Evolutionary conservation across 2,888 invertebrate species (phyloP).

Genomic region (Eretmocerus hayati): DNA sequence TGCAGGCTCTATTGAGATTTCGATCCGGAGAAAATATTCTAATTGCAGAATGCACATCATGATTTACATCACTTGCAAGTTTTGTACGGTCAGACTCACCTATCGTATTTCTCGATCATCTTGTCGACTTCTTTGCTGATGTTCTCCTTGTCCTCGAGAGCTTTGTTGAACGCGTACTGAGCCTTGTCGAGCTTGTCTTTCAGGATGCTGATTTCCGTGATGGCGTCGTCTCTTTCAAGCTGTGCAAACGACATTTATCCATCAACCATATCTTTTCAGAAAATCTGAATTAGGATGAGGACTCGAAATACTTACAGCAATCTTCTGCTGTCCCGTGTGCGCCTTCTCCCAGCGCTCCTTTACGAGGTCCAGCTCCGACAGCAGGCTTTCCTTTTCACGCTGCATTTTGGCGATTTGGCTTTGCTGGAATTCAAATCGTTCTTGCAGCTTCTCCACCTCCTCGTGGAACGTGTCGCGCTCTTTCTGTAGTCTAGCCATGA

Average conservation of each 20-base stretch:
- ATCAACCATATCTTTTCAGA: too few relatives aligned
- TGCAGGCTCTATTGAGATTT: too few relatives aligned
- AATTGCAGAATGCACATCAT: too few relatives aligned
- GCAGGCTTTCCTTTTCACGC: constrained; percentile 76
- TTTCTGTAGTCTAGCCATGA: constrained; percentile 75
- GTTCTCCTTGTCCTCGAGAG: constrained; percentile 79
- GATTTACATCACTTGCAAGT: not conserved
- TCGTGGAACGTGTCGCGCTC: constrained; percentile 78
- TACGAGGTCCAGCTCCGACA: constrained; percentile 78
- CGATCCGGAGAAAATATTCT: not conserved
- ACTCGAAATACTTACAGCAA: constrained; percentile 55
- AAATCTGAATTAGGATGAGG: not conserved
- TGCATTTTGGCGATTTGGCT: constrained; percentile 76
- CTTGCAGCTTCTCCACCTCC: constrained; percentile 74
- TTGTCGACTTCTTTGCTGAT: constrained; percentile 88
- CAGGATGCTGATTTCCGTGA: constrained; percentile 76
- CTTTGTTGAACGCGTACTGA: constrained; percentile 72
- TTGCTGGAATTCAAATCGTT: constrained; percentile 73
- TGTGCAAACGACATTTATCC: constrained; percentile 39
- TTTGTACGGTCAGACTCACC: constrained; percentile 48
- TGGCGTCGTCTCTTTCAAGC: constrained; percentile 80
- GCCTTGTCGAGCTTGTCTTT: constrained; percentile 88
- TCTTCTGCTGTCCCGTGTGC: constrained; percentile 74
- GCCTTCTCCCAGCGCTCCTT: constrained; percentile 86
- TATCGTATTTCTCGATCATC: constrained; percentile 86